phyloP scores from a whole-genome alignment of 2,888 invertebrate species.

The Limnephilus auricula region DNA sequence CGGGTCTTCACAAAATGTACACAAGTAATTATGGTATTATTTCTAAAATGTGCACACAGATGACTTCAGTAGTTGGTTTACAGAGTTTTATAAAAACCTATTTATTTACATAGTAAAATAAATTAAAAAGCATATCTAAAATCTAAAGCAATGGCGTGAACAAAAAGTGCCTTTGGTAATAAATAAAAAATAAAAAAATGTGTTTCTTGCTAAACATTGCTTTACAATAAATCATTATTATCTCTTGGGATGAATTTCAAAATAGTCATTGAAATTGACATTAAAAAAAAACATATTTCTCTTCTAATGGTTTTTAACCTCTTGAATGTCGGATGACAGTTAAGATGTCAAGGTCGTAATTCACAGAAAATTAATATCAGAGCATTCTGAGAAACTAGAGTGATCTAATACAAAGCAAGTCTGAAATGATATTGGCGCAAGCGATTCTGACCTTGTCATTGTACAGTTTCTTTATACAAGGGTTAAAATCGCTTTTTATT shows the following conservation, averaged over 20 bases:
- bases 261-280: background rate
- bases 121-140: background rate
- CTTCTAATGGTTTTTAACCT: background rate
- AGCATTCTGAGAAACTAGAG: too few relatives aligned
- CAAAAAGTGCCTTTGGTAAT: background rate
- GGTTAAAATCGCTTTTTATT: too few relatives aligned
- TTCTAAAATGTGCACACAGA: background rate
- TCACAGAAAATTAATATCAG: too few relatives aligned
- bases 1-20: background rate
- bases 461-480: too few relatives aligned
- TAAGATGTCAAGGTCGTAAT: too few relatives aligned
- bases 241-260: background rate
- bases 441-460: too few relatives aligned
- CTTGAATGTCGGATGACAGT: too few relatives aligned
- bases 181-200: background rate
- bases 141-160: background rate
- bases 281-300: background rate
- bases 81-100: too few relatives aligned
- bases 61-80: background rate
- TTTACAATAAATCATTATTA: background rate
- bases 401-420: too few relatives aligned
- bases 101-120: background rate
- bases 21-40: background rate
- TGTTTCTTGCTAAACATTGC: background rate
- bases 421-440: too few relatives aligned